Evolutionary conservation across 2,797 vertebrate species (phyloP).

Genomic region (Dromococcyx pavoninus): DNA sequence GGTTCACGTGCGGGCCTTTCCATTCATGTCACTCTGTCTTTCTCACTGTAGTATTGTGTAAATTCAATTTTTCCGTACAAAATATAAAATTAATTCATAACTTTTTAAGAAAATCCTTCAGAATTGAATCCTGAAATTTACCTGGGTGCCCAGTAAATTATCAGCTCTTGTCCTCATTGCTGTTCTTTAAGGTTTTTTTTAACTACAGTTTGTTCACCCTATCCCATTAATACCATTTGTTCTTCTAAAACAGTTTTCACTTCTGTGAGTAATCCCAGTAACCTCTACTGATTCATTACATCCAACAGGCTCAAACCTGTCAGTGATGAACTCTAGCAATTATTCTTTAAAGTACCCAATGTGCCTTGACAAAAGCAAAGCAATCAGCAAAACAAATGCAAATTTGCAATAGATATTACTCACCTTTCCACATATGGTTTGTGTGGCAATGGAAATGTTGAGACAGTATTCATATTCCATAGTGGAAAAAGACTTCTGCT

Average conservation of each 20-base stretch:
- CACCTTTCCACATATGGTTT: not conserved
- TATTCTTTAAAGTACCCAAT: not conserved
- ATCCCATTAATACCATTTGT: not conserved
- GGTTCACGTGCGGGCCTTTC: not conserved
- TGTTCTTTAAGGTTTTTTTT: not conserved
- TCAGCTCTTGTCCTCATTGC: not conserved
- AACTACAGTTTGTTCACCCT: not conserved
- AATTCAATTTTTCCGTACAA: not conserved
- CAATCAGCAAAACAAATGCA: conserved; percentile 35
- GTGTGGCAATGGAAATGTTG: not conserved
- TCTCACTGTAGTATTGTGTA: not conserved
- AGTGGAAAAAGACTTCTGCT: not conserved
- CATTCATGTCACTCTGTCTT: not conserved
- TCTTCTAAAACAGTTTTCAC: not conserved
- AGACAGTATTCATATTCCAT: not conserved
- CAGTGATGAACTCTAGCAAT: not conserved
- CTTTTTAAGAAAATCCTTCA: not conserved
- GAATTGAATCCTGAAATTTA: not conserved
- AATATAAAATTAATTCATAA: not conserved
- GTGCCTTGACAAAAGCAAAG: conserved; percentile 53
- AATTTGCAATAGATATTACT: conserved; percentile 1
- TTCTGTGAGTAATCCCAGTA: not conserved
- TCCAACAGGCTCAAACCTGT: not conserved
- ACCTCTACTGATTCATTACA: not conserved
- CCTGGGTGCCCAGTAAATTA: not conserved